Evolutionary conservation across 2,113 vertebrate species (phyloP), one percentile per base, ranked within the genome.

Genomic region (Halcyon malimbica): DNA sequence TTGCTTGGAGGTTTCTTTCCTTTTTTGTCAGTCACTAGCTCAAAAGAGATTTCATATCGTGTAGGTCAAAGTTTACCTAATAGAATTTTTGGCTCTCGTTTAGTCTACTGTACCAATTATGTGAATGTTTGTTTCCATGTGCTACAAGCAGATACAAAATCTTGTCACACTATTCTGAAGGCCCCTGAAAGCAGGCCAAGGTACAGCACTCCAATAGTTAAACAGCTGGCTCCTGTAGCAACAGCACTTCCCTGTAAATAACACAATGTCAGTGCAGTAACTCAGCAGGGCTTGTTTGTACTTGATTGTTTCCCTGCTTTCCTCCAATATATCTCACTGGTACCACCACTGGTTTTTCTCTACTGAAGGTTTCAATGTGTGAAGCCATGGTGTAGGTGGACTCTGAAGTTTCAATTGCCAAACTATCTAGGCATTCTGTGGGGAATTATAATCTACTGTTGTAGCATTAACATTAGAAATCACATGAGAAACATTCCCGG

Each of bases 201-300:
- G 56, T 82, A 83, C 73, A 90, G 94, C 77, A 94, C 89, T 95
- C 83, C 83, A 97, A 48, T 29, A 94, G 93, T 96, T 97, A 93
- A 96, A 96, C 93, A 97, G 85, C 71, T 98, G 97, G 80, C 95
- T 97, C 96, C 91, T 94, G 28, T 95, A 91, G 88, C 90, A 92
- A 64, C 67, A 95, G 90, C 74, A 95, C 87, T 97, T 96, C 90
- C 85, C 76, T 95, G 93, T 92, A 95, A 97, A 97, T 96, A 95
- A 95, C 93, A 87, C 87, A 83, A 89, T 88, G 76, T 90, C 91
- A 94, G 48, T 90, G 92, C 53, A 95, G 95, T 94, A 97, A 97
- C 97, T 97, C 91, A 96, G 79, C 89, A 95, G 67, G 89, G 19
- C 69, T 93, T 93, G 35, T 70, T 87, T 75, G 20, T 1, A 1